Base-by-base conservation (phyloP, 2,797 vertebrate species). In the Acipenser transmontanus region DNA sequence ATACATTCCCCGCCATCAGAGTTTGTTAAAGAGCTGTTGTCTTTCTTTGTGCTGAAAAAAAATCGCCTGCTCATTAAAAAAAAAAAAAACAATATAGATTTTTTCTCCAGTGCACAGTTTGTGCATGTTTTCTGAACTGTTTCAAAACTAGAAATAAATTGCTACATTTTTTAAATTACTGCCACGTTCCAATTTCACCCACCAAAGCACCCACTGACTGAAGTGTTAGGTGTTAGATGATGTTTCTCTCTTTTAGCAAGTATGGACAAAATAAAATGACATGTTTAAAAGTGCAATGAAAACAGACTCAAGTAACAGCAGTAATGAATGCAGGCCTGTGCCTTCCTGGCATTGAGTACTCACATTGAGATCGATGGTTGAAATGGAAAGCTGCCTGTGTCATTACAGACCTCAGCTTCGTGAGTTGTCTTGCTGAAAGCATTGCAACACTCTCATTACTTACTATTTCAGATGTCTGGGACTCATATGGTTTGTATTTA, bases 241-340 rank as follows among this genome's bases (percentile, higher is more conserved):
- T 34, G 34, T 34, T 34, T 34, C 34, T 34, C 4, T 34, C 34
- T 34, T 34, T 34, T 34, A 34, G 34, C 34, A 34, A 17, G 52
- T 3, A 49, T 11, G 50, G 49, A 7, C 60, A 47, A 48, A 61
- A 66, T 66, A 52, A 70, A 70, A 70, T 70, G 69, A 63, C 69
- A 70, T 70, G 48, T 47, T 56, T 11, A 61, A 48, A 66, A 56
- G n/a, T 66, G 54, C 61, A 54, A 17, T 51, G 65, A 50, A 17
- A 70, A 47, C 60, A 13, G 34, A 34, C 60, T 61, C 60, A 34
- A 61, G 61, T 68, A 56, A 66, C 66, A 62, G 50, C 52, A 49
- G 64, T 47, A 66, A 70, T 66, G 64, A 66, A 52, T 70, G 50
- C 60, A 20, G 61, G 60, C 12, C 13, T 49, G 64, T 49, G 52